phyloP scores from a whole-genome alignment of 2,888 invertebrate species.

The Drosophila prostipennis region DNA sequence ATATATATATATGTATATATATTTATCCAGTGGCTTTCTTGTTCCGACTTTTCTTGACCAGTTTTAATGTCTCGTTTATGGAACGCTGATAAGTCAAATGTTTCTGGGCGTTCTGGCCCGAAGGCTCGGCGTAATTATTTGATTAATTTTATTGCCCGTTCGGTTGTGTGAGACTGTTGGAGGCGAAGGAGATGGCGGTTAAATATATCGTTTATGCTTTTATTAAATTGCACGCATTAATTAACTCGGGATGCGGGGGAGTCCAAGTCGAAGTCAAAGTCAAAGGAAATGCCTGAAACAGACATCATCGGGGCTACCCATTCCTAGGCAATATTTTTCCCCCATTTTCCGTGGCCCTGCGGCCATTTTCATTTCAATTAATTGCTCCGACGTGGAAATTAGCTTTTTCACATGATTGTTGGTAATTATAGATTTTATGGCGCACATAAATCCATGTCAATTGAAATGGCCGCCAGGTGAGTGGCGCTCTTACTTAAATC shows the following conservation, averaged over 20 bases:
- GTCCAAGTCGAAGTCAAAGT: conserved; percentile 41
- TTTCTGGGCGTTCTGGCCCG: conserved; percentile 15
- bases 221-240: conserved; percentile 77
- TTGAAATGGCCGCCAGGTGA: conserved; percentile 31
- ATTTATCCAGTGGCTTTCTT: conserved; percentile 17
- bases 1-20: background rate
- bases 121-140: conserved; percentile 66
- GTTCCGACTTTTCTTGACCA: conserved; percentile 61
- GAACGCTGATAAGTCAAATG: conserved; percentile 69
- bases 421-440: conserved; percentile 58
- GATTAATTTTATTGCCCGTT: conserved; percentile 75
- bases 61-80: conserved; percentile 73
- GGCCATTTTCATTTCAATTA: conserved; percentile 49
- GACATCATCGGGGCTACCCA: conserved; percentile 16
- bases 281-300: conserved; percentile 43
- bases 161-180: conserved; percentile 19
- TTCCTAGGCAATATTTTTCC: background rate
- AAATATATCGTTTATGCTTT: conserved; percentile 78
- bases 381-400: conserved; percentile 62
- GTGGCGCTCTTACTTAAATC: conserved; percentile 22
- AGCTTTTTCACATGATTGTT: conserved; percentile 63
- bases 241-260: conserved; percentile 55
- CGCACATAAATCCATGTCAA: conserved; percentile 52
- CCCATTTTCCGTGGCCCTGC: conserved; percentile 6
- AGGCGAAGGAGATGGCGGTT: conserved; percentile 39